Conservation (phyloP, 2,113 vertebrate genomes). For the Limanda limanda region DNA sequence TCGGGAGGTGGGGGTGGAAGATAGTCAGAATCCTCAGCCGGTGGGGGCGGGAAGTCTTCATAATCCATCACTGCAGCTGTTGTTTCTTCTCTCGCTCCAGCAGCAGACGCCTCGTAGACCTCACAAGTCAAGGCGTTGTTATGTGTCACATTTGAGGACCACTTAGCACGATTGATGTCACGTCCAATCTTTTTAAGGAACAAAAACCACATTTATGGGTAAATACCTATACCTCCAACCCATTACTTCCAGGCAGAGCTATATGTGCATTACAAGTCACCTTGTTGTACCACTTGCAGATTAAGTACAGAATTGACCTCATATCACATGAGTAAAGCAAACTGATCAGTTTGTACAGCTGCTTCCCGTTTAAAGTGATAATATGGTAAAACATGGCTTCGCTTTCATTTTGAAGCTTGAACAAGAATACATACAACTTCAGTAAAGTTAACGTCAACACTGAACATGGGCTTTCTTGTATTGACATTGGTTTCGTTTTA, state of each 20-base stretch:
- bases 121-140: slow-evolving; percentile 69
- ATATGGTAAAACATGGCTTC: background rate
- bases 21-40: slow-evolving; percentile 80
- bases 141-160: slow-evolving; percentile 78
- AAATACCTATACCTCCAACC: slow-evolving; percentile 27
- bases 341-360: no score
- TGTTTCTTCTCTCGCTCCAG: slow-evolving; percentile 52
- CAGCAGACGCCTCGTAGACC: slow-evolving; percentile 62
- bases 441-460: background rate
- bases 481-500: no score
- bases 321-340: slow-evolving; percentile 16
- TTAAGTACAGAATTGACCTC: background rate
- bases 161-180: slow-evolving; percentile 83
- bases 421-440: background rate
- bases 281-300: background rate
- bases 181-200: slow-evolving; percentile 86
- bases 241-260: background rate
- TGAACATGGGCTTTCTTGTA: background rate
- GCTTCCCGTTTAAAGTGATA: no score
- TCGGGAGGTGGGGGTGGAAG: slow-evolving; percentile 84
- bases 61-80: slow-evolving; percentile 60
- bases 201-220: slow-evolving; percentile 52
- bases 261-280: background rate
- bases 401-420: background rate
- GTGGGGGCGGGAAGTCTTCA: slow-evolving; percentile 78